phyloP scores from a whole-genome alignment of 2,888 invertebrate genomes.

The Caenorhabditis sinica region DNA sequence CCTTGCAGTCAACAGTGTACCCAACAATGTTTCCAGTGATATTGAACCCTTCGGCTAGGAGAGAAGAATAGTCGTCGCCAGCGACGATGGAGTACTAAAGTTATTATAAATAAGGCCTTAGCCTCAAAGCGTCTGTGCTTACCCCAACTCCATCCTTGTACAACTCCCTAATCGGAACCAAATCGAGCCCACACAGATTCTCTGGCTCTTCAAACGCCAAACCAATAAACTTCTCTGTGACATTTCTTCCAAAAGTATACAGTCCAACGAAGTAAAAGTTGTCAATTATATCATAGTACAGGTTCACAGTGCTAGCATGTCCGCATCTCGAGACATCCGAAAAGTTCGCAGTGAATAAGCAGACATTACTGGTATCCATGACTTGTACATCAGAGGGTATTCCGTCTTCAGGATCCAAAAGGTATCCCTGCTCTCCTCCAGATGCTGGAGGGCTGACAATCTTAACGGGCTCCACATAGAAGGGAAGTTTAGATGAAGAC shows the following conservation, averaged over 20 bases:
- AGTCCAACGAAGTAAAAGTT: slow-evolving; percentile 36
- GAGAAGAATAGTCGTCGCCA: slow-evolving; percentile 27
- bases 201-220: slow-evolving; percentile 25
- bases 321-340: slow-evolving; percentile 28
- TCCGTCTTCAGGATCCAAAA: slow-evolving; percentile 7
- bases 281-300: slow-evolving; percentile 22
- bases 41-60: slow-evolving; percentile 17
- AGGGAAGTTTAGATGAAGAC: too few relatives aligned
- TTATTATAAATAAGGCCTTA: neutral
- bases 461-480: slow-evolving; percentile 28
- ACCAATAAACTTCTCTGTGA: slow-evolving; percentile 26
- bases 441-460: neutral
- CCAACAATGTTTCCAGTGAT: slow-evolving; percentile 34
- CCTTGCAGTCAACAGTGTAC: slow-evolving; percentile 34
- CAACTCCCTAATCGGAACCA: slow-evolving; percentile 49
- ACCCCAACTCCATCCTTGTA: slow-evolving; percentile 37
- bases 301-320: slow-evolving; percentile 25
- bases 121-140: too few relatives aligned
- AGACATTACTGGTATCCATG: slow-evolving; percentile 12
- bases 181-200: slow-evolving; percentile 34
- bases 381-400: neutral
- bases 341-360: slow-evolving; percentile 18
- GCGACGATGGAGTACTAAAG: slow-evolving; percentile 33
- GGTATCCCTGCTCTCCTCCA: slow-evolving; percentile 12
- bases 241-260: slow-evolving; percentile 43